These are phyloP conservation scores for Callipepla squamata DNA, from an alignment of 2,113 vertebrate genomes.

Conservation along the genomic window DNA sequence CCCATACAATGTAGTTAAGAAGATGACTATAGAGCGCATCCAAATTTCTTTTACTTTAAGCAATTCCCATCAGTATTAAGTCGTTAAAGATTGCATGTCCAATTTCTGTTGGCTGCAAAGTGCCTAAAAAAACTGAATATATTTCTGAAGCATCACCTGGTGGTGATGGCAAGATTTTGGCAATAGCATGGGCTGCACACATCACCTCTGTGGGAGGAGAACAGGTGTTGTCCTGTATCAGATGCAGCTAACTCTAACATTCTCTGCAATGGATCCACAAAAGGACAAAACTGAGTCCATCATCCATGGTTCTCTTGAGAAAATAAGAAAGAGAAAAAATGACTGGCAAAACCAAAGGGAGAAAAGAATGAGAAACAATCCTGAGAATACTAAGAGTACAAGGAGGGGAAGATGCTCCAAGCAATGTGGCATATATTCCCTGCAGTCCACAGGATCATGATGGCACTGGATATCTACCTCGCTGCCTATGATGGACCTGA, in stretches of 20 bases:
- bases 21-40: fast-evolving
- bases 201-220: not conserved
- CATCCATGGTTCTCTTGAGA: not conserved
- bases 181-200: fast-evolving
- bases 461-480: not conserved
- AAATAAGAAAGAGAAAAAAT: not conserved
- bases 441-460: not conserved
- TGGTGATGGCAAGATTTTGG: not conserved
- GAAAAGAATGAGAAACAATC: not conserved
- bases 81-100: not conserved
- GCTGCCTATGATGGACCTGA: fast-evolving
- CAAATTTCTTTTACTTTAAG: not conserved
- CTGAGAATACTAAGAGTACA: not conserved
- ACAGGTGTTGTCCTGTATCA: not conserved
- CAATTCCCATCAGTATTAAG: not conserved
- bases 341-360: not conserved
- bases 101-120: not conserved
- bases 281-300: not conserved
- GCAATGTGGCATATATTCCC: fast-evolving
- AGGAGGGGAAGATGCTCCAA: not conserved
- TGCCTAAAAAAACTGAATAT: not conserved
- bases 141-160: not conserved
- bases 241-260: not conserved
- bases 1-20: not conserved
- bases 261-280: not conserved